Evolutionary conservation across 1,140 invertebrate genomes (phyloP).

Genomic region (Stegodyphus mimosarum): DNA sequence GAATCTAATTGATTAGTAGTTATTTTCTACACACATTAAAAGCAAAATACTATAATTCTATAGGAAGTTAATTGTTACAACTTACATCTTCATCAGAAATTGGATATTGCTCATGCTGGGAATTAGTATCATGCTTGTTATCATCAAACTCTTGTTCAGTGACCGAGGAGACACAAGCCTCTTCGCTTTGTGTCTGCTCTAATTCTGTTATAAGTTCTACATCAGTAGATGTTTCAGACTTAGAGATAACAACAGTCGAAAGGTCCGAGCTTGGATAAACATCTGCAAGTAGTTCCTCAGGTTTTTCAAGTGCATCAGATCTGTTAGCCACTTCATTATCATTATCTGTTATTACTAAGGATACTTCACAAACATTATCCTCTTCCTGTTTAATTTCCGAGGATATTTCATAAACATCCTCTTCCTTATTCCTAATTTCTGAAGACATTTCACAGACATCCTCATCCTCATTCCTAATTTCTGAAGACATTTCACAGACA

Average conservation of each 20-base stretch:
- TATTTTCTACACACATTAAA: no score
- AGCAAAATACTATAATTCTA: neutral
- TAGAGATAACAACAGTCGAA: slow-evolving; percentile 33
- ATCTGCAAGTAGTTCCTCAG: slow-evolving; percentile 28
- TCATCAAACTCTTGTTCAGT: slow-evolving; percentile 55
- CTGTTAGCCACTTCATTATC: neutral
- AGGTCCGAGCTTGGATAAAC: slow-evolving; percentile 34
- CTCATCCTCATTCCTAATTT: no score
- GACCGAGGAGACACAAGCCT: slow-evolving; percentile 38
- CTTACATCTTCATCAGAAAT: slow-evolving; percentile 58
- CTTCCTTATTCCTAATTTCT: slow-evolving; percentile 12
- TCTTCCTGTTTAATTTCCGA: neutral
- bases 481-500: neutral
- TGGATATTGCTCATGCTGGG: slow-evolving; percentile 48
- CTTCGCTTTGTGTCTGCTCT: slow-evolving; percentile 49
- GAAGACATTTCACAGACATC: neutral
- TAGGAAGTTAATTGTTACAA: slow-evolving; percentile 40
- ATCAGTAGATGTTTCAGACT: slow-evolving; percentile 46
- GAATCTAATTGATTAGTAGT: no score
- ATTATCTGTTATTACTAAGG: neutral
- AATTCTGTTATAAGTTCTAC: slow-evolving; percentile 49
- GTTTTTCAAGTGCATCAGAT: neutral
- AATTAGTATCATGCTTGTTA: slow-evolving; percentile 54
- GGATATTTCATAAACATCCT: neutral
- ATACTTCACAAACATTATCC: neutral